A percentile compares a stretch with the other conserved stretches of the same genome.
Conservation (phyloP, 2,888 invertebrate species). For the Lacanobia oleracea region DNA sequence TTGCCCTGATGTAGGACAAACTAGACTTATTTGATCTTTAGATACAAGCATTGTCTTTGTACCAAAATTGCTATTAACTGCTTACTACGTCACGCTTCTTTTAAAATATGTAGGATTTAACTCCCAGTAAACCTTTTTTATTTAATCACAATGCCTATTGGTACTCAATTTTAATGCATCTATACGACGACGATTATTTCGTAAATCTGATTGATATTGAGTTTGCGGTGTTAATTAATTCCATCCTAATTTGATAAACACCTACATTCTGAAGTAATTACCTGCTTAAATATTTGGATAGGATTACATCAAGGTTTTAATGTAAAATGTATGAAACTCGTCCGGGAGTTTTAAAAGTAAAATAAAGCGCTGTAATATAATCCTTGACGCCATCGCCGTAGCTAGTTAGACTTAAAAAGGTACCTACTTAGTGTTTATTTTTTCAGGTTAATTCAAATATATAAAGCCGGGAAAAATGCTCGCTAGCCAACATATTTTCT, state of each 20-base stretch:
- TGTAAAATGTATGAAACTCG: constrained; percentile 41
- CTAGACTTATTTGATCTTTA: no score
- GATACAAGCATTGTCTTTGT: no score
- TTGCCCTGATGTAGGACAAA: no score
- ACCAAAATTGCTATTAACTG: not conserved
- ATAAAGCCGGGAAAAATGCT: not conserved
- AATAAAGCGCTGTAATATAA: constrained; percentile 50
- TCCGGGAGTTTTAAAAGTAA: constrained; percentile 44
- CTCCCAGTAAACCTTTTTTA: constrained; percentile 2
- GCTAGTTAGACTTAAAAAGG: constrained; percentile 15
- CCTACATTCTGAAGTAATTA: constrained; percentile 48
- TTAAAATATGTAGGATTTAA: not conserved
- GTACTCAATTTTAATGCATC: not conserved
- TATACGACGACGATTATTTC: constrained; percentile 17
- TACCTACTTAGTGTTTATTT: not conserved
- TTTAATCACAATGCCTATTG: not conserved
- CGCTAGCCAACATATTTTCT: not conserved
- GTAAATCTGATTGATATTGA: constrained; percentile 30
- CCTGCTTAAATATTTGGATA: constrained; percentile 58
- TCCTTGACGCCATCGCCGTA: constrained; percentile 12
- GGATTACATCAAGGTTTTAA: constrained; percentile 53
- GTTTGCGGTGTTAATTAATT: constrained; percentile 39
- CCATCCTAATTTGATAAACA: constrained; percentile 41
- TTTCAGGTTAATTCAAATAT: not conserved
- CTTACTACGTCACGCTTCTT: not conserved